Evolutionary conservation across 2,797 vertebrate genomes (phyloP), one percentile per base, ranked within the genome.

Genomic region (Benthosema pterotum): DNA sequence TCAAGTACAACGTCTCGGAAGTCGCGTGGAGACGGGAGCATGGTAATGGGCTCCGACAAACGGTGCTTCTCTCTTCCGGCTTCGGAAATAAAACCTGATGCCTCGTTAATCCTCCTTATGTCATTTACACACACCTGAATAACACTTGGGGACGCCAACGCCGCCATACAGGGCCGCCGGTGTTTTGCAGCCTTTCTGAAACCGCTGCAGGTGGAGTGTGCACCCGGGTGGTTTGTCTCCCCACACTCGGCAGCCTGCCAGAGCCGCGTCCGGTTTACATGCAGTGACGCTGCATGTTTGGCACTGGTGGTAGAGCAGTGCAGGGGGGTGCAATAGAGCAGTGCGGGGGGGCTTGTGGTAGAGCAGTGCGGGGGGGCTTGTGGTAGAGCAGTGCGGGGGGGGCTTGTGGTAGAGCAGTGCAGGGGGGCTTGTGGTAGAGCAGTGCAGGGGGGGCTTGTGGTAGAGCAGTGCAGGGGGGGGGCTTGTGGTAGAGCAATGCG

Each of bases 71-170:
- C 48, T 11, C 9, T 5, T 16, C 22, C 25, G 12, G 51, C 22
- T n/a, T 43, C 43, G 14, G 6, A 50, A 68, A 25, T 50, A 54
- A 55, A 48, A 18, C 32, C 9, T 11, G 25, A 42, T 28, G n/a
- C 17, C 3, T 32, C 46, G 16, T 50, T 51, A 51, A 50, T 51
- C 48, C 48, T 50, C 15, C 46, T 49, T 48, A 48, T 28, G 57
- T 59, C 57, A 32, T 59, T 59, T 59, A 59, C n/a, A 15, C 15
- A 11, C 49, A n/a, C 8, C 28, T 32, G 28, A 7, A 32, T 3
- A 48, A 59, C 16, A 13, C 43, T 11, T 11, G 43, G 22, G 45
- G 14, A 32, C 28, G 28, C 32, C 32, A 32, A 32, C 7, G 6
- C 32, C 5, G 28, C 28, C 28, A 28, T 28, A 28, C 28, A 5